Conservation (phyloP, 2,113 vertebrate species). For the Laterallus jamaicensis region DNA sequence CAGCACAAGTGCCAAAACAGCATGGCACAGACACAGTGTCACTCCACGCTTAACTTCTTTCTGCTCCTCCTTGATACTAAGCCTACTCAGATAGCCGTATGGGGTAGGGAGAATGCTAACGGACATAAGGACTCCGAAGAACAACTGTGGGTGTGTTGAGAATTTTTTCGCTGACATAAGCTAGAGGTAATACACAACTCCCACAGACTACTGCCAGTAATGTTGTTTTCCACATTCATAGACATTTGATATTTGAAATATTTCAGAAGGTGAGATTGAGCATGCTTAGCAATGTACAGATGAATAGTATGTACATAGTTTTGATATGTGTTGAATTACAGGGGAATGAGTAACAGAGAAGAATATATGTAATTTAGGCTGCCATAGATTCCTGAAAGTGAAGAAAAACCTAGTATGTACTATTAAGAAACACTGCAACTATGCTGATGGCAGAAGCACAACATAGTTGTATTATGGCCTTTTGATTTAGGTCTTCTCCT, state of each 20-base stretch:
- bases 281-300: neutral
- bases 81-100: fast-evolving
- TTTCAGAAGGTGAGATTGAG: neutral
- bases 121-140: neutral
- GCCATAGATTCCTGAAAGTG: neutral
- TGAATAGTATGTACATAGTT: neutral
- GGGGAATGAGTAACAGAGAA: neutral
- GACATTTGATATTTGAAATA: neutral
- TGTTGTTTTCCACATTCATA: fast-evolving
- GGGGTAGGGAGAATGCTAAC: neutral
- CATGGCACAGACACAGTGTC: neutral
- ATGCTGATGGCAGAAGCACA: neutral
- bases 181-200: neutral
- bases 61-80: neutral
- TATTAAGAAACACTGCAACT: neutral
- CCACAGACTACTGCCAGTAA: neutral
- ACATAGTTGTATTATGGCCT: neutral
- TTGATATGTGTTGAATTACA: neutral
- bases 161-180: neutral
- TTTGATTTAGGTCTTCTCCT: neutral
- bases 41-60: neutral
- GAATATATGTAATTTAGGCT: neutral
- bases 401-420: neutral
- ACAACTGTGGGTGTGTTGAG: neutral
- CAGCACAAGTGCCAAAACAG: fast-evolving